Base-by-base conservation (phyloP, 2,113 vertebrate species). In the Oplegnathus fasciatus region DNA sequence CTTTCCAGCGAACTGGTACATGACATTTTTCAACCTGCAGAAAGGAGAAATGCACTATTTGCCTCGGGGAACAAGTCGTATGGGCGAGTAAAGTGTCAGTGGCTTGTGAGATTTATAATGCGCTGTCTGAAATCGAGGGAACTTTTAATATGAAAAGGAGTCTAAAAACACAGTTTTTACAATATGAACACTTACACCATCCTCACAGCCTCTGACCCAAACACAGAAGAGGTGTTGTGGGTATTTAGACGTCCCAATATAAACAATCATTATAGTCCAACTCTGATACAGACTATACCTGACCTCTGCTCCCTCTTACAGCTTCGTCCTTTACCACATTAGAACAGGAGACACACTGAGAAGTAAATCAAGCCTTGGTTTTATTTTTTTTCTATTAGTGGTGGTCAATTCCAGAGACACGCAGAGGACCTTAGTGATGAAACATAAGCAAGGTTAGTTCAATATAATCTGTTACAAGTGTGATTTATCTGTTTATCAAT, bases 401-500 rank as follows among this genome's bases (percentile, higher is more conserved):
- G 37, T 14, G 37, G 83, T 88, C 61, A 54, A 9, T 78, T 65
- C 60, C 60, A 52, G 30, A 68, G 30, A 87, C 37, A 61, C 37
- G 50, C n/a, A 46, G n/a, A 52, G 9, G 80, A 84, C 37, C 74
- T 40, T 6, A 68, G 44, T 62, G 37, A 71, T 84, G 75, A 79
- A 85, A 90, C 82, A 82, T 40, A 81, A 75, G 82, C 75, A 68
- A 82, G 88, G 80, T 88, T 84, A 88, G 83, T 88, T 91, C 87
- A 86, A 80, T 83, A 75, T 78, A 86, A 85, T 81, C 55, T 61
- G 42, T 74, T 74, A 20, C n/a, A 37, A 34, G 37, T 65, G 54
- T 88, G 86, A 94, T 93, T 80, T 77, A 93, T 91, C 67, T 46
- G 6, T 89, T 82, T 80, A 84, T 78, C 71, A 57, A 86, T 85